Conservation (phyloP, 2,888 invertebrate genomes). For the Acrobasis suavella region DNA sequence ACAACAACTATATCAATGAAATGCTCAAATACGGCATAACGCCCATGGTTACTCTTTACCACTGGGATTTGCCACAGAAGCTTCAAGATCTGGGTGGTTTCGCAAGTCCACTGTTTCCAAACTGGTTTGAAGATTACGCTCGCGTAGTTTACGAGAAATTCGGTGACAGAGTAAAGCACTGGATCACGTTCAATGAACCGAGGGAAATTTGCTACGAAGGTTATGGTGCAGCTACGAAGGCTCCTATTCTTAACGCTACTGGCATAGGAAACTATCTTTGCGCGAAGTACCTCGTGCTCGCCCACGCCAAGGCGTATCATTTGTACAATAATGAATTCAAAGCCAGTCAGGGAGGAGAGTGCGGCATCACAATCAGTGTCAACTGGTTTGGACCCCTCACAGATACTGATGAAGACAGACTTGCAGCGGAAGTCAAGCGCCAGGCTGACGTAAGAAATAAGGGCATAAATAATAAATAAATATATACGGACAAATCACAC, state of each 20-base stretch:
- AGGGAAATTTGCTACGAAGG: constrained; percentile 55
- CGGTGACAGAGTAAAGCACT: constrained; percentile 71
- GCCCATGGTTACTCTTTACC: constrained; percentile 79
- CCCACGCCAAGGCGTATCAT: constrained; percentile 73
- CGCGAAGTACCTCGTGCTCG: constrained; percentile 66
- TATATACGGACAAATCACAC: no score
- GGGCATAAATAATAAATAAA: no score
- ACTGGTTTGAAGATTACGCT: constrained; percentile 71
- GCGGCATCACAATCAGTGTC: constrained; percentile 42
- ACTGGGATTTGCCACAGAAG: constrained; percentile 74
- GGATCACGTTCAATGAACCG: constrained; percentile 83
- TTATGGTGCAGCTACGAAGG: constrained; percentile 57
- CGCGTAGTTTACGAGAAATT: constrained; percentile 58
- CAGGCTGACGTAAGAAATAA: constrained; percentile 34
- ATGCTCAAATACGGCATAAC: constrained; percentile 80
- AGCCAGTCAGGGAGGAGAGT: constrained; percentile 36
- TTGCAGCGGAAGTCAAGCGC: constrained; percentile 49
- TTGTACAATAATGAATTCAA: constrained; percentile 54
- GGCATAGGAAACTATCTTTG: constrained; percentile 71
- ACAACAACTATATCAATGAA: constrained; percentile 83
- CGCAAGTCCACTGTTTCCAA: constrained; percentile 54
- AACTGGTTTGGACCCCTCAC: constrained; percentile 49
- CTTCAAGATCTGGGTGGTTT: constrained; percentile 79
- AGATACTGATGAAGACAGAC: constrained; percentile 49
- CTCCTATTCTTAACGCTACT: constrained; percentile 53